A percentile compares a stretch with the other conserved stretches of the same genome.
phyloP scores from a whole-genome alignment of 2,888 invertebrate genomes.

The Clusia tigrina region DNA sequence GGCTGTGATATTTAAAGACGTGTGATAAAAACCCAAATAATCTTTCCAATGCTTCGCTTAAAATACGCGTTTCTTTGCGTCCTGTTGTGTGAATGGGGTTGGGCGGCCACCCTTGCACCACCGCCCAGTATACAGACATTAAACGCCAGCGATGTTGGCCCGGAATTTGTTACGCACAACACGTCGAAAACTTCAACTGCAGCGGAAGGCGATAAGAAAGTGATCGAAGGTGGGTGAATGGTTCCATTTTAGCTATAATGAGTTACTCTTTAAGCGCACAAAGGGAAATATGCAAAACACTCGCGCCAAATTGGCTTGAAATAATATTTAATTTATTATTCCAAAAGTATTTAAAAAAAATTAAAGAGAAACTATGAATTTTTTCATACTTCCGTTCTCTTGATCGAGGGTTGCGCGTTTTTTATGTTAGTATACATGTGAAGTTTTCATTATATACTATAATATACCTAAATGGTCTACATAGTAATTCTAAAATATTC shows the following conservation, averaged over 20 bases:
- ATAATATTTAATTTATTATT: not conserved
- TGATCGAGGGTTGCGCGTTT: too few relatives aligned
- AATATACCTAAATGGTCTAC: too few relatives aligned
- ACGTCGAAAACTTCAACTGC: slow-evolving; percentile 28
- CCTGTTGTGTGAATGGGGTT: slow-evolving; percentile 17
- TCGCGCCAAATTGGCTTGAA: too few relatives aligned
- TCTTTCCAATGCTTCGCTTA: slow-evolving; percentile 27
- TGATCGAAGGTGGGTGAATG: slow-evolving; percentile 41
- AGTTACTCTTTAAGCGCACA: too few relatives aligned
- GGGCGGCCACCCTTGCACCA: slow-evolving; percentile 39
- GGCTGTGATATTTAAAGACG: slow-evolving; percentile 23
- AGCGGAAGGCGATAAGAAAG: not conserved
- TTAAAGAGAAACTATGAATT: too few relatives aligned
- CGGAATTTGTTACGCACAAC: slow-evolving; percentile 38
- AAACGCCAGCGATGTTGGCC: slow-evolving; percentile 48
- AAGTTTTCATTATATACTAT: too few relatives aligned
- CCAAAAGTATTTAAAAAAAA: too few relatives aligned
- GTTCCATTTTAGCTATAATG: slow-evolving; percentile 14
- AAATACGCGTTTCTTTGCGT: slow-evolving; percentile 25
- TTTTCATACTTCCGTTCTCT: too few relatives aligned
- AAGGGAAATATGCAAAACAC: too few relatives aligned
- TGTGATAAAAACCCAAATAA: not conserved
- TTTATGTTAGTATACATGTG: too few relatives aligned
- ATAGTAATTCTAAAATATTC: too few relatives aligned
- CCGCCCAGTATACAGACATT: slow-evolving; percentile 48